Evolutionary conservation across 2,888 invertebrate species (phyloP).

Genomic region (Catocala fraxini): DNA sequence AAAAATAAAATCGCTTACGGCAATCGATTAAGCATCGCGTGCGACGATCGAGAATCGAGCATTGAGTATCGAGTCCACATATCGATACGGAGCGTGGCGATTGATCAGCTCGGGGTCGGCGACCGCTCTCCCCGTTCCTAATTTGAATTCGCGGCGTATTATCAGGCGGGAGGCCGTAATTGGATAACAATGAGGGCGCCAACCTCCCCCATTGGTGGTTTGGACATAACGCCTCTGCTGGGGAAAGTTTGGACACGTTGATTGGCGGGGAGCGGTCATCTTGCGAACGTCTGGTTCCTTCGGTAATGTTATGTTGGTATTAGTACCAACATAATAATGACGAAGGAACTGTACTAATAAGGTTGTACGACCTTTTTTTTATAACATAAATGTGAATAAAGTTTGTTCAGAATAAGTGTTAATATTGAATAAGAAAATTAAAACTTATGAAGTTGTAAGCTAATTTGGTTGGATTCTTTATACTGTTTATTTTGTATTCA

Average conservation of each 20-base stretch:
- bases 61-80: constrained; percentile 48
- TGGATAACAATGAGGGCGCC: constrained; percentile 86
- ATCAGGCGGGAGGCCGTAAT: constrained; percentile 85
- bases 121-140: constrained; percentile 85
- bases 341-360: constrained; percentile 11
- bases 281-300: constrained; percentile 47
- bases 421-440: too few relatives aligned
- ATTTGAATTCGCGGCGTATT: constrained; percentile 87
- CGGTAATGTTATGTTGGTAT: constrained; percentile 40
- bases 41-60: constrained; percentile 43
- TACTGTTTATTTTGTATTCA: too few relatives aligned
- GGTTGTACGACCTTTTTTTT: too few relatives aligned
- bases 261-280: constrained; percentile 51
- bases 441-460: too few relatives aligned
- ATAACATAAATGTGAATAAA: too few relatives aligned
- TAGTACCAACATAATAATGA: constrained; percentile 29
- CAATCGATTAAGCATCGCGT: constrained; percentile 54
- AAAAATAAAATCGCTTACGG: constrained; percentile 40
- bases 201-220: constrained; percentile 76
- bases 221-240: constrained; percentile 64
- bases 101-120: constrained; percentile 82
- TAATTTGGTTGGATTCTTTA: too few relatives aligned
- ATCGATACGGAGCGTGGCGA: constrained; percentile 72
- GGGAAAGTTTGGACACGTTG: constrained; percentile 51
- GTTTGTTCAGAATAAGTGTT: too few relatives aligned